Evolutionary conservation across 1,140 invertebrate genomes (phyloP), one percentile per base, ranked within the genome.

Genomic region (Dufourea novaeangliae): DNA sequence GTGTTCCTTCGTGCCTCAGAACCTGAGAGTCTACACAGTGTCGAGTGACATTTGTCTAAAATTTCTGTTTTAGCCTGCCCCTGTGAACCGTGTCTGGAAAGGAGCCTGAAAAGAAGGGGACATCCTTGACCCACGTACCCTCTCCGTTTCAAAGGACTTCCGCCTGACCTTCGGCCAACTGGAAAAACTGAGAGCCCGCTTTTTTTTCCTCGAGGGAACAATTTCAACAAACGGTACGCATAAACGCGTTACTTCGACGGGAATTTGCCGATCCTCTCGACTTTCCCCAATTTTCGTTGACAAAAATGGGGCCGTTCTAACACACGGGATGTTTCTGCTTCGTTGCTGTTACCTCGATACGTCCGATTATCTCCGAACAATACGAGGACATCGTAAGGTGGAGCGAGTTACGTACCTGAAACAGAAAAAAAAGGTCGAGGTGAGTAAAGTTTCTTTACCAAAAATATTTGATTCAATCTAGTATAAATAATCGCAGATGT

Each of bases 131-230:
- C 62, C 5, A 39, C 25, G 22, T 22, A 14, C 25, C 17, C 20
- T 44, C 27, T 29, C 32, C 25, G 50, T 39, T 73, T 66, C 50
- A 74, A 66, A 56, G 39, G 62, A 41, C 25, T 74, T 74, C 71
- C 71, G 46, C n/a, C 14, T 25, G 71, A 67, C 46, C 25, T 67
- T 67, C 14, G 1, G 32, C 39, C 25, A 7, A 17, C 34, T 14
- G 11, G 10, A 50, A 56, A 56, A 67, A 74, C n/a, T 14, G 27
- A 74, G 62, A 67, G 12, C 8, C 0, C 14, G 10, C n/a, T 46
- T 66, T 17, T 41, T 37, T 29, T 17, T 7, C 7, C 20, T 20
- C 20, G 4, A 4, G 29, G 3, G 27, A 25, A 12, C 11, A 32
- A 41, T 67, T 39, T 67, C 17, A 10, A 3, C 11, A 5, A 11